Percentiles rank a stretch among this genome's conserved stretches.
Conservation (phyloP, 2,113 vertebrate species). For the Trogon surrucura region DNA sequence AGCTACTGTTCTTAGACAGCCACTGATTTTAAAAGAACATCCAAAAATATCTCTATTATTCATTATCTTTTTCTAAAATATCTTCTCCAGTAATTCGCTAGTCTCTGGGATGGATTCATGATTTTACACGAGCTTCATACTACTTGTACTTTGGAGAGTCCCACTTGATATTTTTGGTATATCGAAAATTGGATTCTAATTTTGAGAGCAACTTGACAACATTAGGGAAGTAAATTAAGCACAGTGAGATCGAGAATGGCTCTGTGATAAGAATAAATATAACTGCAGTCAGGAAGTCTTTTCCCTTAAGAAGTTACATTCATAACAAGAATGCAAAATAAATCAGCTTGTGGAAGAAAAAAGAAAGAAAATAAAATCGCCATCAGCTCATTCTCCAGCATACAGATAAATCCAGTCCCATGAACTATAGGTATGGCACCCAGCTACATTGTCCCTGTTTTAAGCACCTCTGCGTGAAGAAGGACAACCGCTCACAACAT, state of each 20-base stretch:
- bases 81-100: not conserved
- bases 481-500: not conserved
- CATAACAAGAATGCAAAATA: not conserved
- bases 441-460: not conserved
- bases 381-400: not conserved
- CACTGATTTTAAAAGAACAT: not conserved
- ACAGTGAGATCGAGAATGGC: not conserved
- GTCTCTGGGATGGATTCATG: not conserved
- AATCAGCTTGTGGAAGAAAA: not conserved
- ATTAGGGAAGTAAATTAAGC: slow-evolving; percentile 14
- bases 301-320: not conserved
- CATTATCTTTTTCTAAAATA: not conserved
- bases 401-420: not conserved
- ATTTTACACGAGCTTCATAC: not conserved
- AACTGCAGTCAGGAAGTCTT: not conserved
- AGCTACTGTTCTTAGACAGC: not conserved
- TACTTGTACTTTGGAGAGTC: not conserved
- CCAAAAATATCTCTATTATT: slow-evolving; percentile 35
- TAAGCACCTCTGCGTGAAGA: not conserved
- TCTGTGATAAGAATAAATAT: not conserved
- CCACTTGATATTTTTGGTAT: not conserved
- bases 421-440: not conserved
- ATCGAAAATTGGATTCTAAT: not conserved
- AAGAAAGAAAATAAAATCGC: not conserved
- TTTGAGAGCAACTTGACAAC: slow-evolving; percentile 19